Conservation (phyloP, 2,888 invertebrate species). For the Bimastos eiseni region DNA sequence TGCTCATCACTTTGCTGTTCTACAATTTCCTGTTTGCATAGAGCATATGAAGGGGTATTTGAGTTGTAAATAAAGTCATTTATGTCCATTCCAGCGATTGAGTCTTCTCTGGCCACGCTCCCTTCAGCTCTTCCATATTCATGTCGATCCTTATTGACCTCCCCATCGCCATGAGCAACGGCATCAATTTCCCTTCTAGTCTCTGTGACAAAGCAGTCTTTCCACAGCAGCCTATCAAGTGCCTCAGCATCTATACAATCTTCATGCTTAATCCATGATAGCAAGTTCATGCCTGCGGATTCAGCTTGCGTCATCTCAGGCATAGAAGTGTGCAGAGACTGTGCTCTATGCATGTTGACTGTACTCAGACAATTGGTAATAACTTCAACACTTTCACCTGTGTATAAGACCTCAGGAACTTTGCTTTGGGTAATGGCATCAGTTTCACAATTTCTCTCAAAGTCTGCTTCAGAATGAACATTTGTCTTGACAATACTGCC, state of each 20-base stretch:
- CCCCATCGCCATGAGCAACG: not conserved
- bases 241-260: not conserved
- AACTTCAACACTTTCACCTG: too few species aligned
- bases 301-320: not conserved
- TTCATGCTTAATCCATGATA: not conserved
- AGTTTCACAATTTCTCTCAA: not conserved
- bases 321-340: too few species aligned
- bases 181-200: not conserved
- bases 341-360: too few species aligned
- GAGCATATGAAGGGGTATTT: not conserved
- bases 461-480: not conserved
- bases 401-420: not conserved
- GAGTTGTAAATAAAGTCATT: not conserved
- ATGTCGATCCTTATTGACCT: not conserved
- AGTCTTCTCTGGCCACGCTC: not conserved
- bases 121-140: not conserved
- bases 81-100: not conserved
- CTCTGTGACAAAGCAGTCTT: not conserved
- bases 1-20: not conserved
- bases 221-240: not conserved
- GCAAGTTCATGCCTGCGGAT: not conserved
- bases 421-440: not conserved
- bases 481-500: not conserved
- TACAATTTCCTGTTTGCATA: not conserved
- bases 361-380: too few species aligned